Base-by-base conservation (phyloP, 2,888 invertebrate genomes). In the Carcina quercana region DNA sequence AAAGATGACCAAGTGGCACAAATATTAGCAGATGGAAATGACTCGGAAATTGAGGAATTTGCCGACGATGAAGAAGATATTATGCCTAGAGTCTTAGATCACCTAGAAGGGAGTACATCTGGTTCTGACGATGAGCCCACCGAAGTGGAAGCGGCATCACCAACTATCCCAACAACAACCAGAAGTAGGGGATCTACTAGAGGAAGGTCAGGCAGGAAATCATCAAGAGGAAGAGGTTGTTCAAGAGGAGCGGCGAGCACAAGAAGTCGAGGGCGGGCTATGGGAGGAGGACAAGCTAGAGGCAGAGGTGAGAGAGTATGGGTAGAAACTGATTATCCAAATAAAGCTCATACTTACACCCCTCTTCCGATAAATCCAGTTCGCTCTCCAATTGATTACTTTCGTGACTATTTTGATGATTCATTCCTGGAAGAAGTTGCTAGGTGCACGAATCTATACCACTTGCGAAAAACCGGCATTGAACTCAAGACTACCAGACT, bases 41-140 rank as follows among this genome's bases (percentile, higher is more conserved):
- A 24, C 24, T 24, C n/a, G 24, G n/a, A 6, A 24, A 24, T 24
- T 24, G 24, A 24, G 24, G 24, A 24, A 24, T n/a, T n/a, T n/a
- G n/a, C n/a, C n/a, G n/a, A n/a, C n/a, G n/a, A n/a, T n/a, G n/a
- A n/a, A n/a, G n/a, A n/a, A n/a, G n/a, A n/a, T n/a, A n/a, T 24
- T 24, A 11, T 24, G n/a, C 10, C 24, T 5, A 24, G 24, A 24
- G 24, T 24, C 24, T 24, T 24, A 24, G 12, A 24, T 24, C 24
- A 24, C 24, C 24, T 24, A 24, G 24, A 24, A 24, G 24, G n/a
- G 24, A 24, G 24, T 24, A 11, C n/a, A n/a, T n/a, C n/a, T n/a
- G n/a, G n/a, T n/a, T n/a, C n/a, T n/a, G n/a, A n/a, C n/a, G n/a
- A n/a, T n/a, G n/a, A n/a, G n/a, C n/a, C n/a, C n/a, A n/a, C n/a